phyloP scores from a whole-genome alignment of 2,797 vertebrate genomes.

The Poliocrania exsul region DNA sequence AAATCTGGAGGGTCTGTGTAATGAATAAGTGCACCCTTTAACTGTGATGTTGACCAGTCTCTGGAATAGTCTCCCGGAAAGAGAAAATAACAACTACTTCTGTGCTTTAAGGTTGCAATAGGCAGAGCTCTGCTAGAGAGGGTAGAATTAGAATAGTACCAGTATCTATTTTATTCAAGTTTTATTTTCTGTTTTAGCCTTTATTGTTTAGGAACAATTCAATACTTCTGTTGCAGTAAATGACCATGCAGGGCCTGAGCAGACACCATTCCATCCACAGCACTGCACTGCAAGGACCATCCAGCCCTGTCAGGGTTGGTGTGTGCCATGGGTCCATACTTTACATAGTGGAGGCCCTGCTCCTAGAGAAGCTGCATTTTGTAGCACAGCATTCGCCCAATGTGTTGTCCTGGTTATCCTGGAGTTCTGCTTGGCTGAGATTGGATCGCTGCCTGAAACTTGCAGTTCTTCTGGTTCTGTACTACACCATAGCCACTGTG shows the following conservation, averaged over 20 bases:
- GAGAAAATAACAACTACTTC: not conserved
- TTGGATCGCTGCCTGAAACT: not conserved
- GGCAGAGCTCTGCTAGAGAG: not conserved
- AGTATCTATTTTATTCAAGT: not conserved
- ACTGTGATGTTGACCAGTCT: not conserved
- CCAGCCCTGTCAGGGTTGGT: not conserved
- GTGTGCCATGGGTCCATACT: accelerated
- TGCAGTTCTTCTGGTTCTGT: not conserved
- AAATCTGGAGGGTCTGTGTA: not conserved
- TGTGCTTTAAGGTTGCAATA: not conserved
- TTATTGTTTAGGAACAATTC: not conserved
- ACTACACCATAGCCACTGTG: not conserved
- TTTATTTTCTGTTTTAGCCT: not conserved
- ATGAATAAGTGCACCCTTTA: not conserved
- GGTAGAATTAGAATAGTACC: not conserved
- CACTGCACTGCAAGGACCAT: not conserved
- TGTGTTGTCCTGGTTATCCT: accelerated
- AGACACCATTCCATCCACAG: not conserved
- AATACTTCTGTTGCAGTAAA: not conserved
- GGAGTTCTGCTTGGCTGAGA: not conserved
- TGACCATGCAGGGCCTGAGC: not conserved
- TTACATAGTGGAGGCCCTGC: accelerated
- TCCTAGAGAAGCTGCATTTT: not conserved
- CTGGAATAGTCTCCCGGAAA: not conserved
- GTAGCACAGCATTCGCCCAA: not conserved